A percentile compares a stretch with the other conserved stretches of the same genome.
phyloP scores from a whole-genome alignment of 2,888 invertebrate genomes.

The Cryptophagus acutangulus region DNA sequence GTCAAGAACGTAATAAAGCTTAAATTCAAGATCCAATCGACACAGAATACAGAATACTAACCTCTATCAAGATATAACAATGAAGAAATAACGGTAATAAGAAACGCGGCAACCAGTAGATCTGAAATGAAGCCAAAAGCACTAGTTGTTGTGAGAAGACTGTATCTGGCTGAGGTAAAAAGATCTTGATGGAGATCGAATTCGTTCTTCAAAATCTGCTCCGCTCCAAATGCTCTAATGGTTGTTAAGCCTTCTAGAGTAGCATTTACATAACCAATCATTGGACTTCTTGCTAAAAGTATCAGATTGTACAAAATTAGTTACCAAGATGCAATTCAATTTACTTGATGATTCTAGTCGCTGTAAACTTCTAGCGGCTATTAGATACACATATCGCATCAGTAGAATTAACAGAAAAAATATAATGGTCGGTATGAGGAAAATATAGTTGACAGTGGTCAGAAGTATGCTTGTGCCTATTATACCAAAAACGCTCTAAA shows the following conservation, averaged over 20 bases:
- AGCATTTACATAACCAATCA: constrained; percentile 43
- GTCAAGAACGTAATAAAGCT: too few species aligned
- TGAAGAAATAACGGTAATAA: constrained; percentile 3
- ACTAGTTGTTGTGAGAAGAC: constrained; percentile 42
- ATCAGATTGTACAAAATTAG: too few species aligned
- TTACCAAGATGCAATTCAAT: constrained; percentile 36
- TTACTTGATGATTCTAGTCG: constrained; percentile 33
- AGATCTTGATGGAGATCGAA: constrained; percentile 40
- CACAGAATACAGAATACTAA: not conserved
- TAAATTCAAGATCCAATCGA: too few species aligned
- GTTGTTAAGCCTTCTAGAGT: constrained; percentile 44
- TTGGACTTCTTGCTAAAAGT: constrained; percentile 42
- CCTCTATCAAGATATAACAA: constrained; percentile 3
- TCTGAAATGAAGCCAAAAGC: constrained; percentile 42
- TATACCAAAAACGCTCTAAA: not conserved
- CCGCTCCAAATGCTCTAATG: constrained; percentile 40
- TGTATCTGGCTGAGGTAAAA: constrained; percentile 38
- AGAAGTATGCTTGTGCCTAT: constrained; percentile 22
- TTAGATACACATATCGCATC: constrained; percentile 28
- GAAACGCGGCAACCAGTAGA: not conserved
- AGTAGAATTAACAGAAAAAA: constrained; percentile 19
- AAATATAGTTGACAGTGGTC: constrained; percentile 54
- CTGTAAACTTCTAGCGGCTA: constrained; percentile 31
- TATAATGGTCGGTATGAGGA: constrained; percentile 24
- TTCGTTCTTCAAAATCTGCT: constrained; percentile 37